A percentile compares a stretch with the other conserved stretches of the same genome.
Evolutionary conservation across 2,113 vertebrate genomes (phyloP).

Genomic region (Alethe castanea): DNA sequence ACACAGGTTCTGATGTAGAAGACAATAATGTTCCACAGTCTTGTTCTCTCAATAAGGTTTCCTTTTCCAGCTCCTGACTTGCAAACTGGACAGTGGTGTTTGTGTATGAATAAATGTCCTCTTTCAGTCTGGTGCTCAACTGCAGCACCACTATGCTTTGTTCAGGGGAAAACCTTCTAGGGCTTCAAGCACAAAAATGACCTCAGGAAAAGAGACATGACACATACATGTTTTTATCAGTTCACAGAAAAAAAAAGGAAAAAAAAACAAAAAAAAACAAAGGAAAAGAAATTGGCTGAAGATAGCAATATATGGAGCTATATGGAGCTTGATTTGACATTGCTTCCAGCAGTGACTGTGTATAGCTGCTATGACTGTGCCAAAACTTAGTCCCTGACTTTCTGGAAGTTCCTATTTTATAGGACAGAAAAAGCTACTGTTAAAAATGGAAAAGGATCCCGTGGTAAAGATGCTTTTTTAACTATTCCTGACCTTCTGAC

Average conservation of each 20-base stretch:
- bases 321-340: not conserved
- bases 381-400: not conserved
- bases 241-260: not conserved
- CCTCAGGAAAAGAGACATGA: not conserved
- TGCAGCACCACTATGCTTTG: not conserved
- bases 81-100: not conserved
- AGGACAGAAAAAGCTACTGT: not conserved
- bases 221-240: not conserved
- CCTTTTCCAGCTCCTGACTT: not conserved
- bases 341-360: not conserved
- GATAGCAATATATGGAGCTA: not conserved
- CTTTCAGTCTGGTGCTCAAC: not conserved
- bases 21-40: constrained; percentile 28
- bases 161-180: not conserved
- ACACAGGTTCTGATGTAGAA: constrained; percentile 11
- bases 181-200: not conserved
- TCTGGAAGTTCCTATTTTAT: not conserved
- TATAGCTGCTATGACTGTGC: not conserved
- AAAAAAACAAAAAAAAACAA: not conserved
- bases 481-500: not conserved
- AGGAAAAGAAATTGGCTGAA: not conserved
- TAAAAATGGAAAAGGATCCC: not conserved
- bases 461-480: not conserved
- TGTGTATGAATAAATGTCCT: not conserved
- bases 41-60: constrained; percentile 4